These are phyloP conservation scores for Bicyclus anynana DNA, from an alignment of 1,140 invertebrate species.

Conservation along the genomic window DNA sequence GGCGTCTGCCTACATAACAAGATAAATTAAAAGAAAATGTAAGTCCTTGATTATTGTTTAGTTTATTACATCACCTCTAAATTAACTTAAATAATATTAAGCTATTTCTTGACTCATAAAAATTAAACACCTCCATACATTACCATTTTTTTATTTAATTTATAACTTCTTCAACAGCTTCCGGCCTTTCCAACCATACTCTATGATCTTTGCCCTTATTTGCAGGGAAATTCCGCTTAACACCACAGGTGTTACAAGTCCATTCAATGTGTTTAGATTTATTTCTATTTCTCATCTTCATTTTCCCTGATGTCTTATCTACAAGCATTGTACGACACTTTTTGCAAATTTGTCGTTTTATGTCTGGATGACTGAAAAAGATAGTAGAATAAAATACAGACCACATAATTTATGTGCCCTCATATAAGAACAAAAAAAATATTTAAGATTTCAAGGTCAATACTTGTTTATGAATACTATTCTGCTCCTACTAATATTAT, in stretches of 20 bases:
- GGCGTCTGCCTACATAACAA: too few relatives aligned
- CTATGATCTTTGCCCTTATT: conserved; percentile 52
- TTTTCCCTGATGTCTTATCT: conserved; percentile 57
- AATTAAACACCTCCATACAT: too few relatives aligned
- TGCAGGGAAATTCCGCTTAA: conserved; percentile 52
- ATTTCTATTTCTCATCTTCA: conserved; percentile 68
- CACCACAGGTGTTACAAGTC: conserved; percentile 66
- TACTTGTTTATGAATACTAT: too few relatives aligned
- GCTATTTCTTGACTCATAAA: too few relatives aligned
- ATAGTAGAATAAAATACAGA: too few relatives aligned
- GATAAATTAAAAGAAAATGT: too few relatives aligned
- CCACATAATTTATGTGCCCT: neutral
- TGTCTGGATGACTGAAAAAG: conserved; percentile 68
- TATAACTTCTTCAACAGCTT: conserved; percentile 69
- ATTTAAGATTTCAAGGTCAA: too few relatives aligned
- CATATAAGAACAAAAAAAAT: neutral
- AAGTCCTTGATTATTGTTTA: too few relatives aligned
- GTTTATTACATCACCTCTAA: too few relatives aligned
- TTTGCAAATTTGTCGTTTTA: conserved; percentile 77
- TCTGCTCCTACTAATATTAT: too few relatives aligned
- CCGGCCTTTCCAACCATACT: conserved; percentile 69
- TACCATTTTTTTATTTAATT: conserved; percentile 39
- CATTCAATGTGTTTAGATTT: conserved; percentile 56
- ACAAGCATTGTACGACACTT: conserved; percentile 71
- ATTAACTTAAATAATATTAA: too few relatives aligned